These are phyloP conservation scores for Phasia obesa DNA, from an alignment of 2,888 invertebrate genomes.

Conservation along the genomic window DNA sequence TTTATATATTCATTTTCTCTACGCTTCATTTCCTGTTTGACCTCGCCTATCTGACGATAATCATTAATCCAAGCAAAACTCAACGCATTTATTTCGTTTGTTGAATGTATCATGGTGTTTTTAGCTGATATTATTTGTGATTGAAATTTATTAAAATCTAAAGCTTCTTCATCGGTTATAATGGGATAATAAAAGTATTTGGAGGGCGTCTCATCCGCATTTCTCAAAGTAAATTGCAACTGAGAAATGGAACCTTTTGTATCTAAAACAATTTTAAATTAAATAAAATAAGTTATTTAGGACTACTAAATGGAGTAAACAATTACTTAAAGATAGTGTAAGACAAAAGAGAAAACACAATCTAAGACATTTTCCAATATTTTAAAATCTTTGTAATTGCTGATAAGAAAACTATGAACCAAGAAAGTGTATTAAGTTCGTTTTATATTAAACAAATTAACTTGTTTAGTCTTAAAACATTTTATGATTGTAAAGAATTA, in stretches of 20 bases:
- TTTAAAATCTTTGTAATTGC: neutral
- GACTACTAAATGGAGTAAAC: neutral
- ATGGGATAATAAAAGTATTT: conserved; percentile 80
- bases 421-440: too few relatives aligned
- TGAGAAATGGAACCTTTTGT: conserved; percentile 77
- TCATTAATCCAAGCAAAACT: conserved; percentile 80
- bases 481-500: too few relatives aligned
- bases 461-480: too few relatives aligned
- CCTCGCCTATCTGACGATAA: conserved; percentile 80
- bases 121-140: conserved; percentile 76
- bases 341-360: too few relatives aligned
- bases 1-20: conserved; percentile 81
- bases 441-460: too few relatives aligned
- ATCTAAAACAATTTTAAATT: conserved; percentile 71
- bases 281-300: neutral
- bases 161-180: conserved; percentile 73
- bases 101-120: conserved; percentile 74
- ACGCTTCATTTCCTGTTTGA: conserved; percentile 81
- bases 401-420: neutral
- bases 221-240: conserved; percentile 78
- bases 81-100: conserved; percentile 66
- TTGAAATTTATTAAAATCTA: conserved; percentile 78
- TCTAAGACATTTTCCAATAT: too few relatives aligned
- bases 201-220: conserved; percentile 76
- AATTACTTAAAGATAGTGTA: too few relatives aligned